Percentiles rank a stretch among this genome's conserved stretches.
phyloP scores from a whole-genome alignment of 2,888 invertebrate species.

The Octonoba sinensis region DNA sequence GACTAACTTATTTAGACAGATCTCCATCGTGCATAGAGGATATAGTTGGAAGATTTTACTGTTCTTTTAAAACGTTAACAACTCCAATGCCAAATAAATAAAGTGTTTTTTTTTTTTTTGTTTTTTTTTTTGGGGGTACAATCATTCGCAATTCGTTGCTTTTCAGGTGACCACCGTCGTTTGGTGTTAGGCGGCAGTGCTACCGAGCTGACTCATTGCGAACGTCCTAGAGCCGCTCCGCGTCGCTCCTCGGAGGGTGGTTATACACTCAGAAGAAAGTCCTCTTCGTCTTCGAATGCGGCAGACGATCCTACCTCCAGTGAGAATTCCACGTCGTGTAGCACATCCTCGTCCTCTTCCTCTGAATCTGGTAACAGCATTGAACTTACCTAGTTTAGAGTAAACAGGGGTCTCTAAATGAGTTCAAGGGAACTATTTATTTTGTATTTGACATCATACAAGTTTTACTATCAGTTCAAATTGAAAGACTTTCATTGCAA shows the following conservation, averaged over 20 bases:
- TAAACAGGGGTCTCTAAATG: too few relatives aligned
- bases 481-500: too few relatives aligned
- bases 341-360: slow-evolving; percentile 30
- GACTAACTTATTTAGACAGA: too few relatives aligned
- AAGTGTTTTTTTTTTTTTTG: not conserved
- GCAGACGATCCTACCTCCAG: slow-evolving; percentile 45
- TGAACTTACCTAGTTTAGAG: too few relatives aligned
- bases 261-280: slow-evolving; percentile 27
- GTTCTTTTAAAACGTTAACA: too few relatives aligned
- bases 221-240: slow-evolving; percentile 17
- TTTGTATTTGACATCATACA: too few relatives aligned
- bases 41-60: too few relatives aligned
- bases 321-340: slow-evolving; percentile 26
- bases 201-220: slow-evolving; percentile 35
- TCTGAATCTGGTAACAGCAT: slow-evolving; percentile 46
- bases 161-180: slow-evolving; percentile 33
- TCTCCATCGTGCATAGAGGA: too few relatives aligned
- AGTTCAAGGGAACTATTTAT: too few relatives aligned
- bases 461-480: too few relatives aligned
- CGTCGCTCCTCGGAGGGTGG: slow-evolving; percentile 50
- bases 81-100: not conserved
- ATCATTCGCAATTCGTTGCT: not conserved
- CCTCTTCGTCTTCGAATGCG: slow-evolving; percentile 46
- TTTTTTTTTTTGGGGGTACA: not conserved
- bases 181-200: slow-evolving; percentile 47